phyloP scores from a whole-genome alignment of 2,888 invertebrate genomes.

The Lasioglossum lativentre region DNA sequence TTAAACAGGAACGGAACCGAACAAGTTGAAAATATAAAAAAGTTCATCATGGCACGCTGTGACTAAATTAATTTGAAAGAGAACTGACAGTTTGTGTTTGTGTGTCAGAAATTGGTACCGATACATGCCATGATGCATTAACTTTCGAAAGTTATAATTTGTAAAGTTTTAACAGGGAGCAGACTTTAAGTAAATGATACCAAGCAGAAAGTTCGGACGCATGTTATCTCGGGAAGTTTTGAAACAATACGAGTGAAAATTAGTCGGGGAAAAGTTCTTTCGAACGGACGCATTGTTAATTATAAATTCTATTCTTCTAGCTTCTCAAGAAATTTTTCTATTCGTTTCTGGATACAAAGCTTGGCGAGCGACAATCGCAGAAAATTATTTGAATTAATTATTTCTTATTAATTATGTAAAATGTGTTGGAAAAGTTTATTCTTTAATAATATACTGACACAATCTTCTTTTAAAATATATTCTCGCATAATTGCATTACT shows the following conservation, averaged over 20 bases:
- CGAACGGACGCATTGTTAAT: neutral
- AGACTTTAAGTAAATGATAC: constrained; percentile 16
- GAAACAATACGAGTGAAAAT: constrained; percentile 22
- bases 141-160: constrained; percentile 14
- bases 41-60: neutral
- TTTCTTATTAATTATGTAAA: too few species aligned
- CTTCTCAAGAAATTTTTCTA: neutral
- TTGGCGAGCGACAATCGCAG: too few species aligned
- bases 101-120: neutral
- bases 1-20: neutral
- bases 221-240: constrained; percentile 18
- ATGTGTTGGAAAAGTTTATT: too few species aligned
- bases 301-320: neutral
- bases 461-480: too few species aligned
- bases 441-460: too few species aligned
- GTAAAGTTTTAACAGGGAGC: constrained; percentile 17
- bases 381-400: too few species aligned
- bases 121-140: neutral
- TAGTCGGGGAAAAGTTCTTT: constrained; percentile 15
- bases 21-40: neutral
- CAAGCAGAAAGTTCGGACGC: neutral
- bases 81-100: neutral
- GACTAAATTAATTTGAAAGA: neutral
- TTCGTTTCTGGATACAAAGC: neutral
- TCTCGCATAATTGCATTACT: too few species aligned